Conservation (phyloP, 1,140 invertebrate species). For the Vollenhovia emeryi region DNA sequence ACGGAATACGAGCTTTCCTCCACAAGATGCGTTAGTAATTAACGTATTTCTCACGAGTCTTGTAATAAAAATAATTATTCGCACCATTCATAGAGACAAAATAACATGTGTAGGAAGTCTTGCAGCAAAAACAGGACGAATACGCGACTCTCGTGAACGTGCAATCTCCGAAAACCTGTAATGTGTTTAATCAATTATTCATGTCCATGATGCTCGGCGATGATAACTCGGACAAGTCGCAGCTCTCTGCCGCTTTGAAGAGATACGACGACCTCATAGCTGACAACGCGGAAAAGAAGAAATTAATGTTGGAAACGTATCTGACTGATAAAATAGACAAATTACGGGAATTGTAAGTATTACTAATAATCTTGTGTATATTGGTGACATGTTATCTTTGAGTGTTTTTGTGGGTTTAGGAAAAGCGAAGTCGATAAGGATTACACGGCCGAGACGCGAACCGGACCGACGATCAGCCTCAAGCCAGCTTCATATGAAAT, state of each 20-base stretch:
- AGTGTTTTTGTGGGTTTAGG: constrained; percentile 40
- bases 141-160: constrained; percentile 66
- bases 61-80: constrained; percentile 5
- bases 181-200: constrained; percentile 79
- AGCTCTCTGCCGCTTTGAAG: constrained; percentile 70
- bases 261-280: constrained; percentile 67
- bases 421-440: constrained; percentile 43
- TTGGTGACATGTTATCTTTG: neutral
- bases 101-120: constrained; percentile 73
- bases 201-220: constrained; percentile 72
- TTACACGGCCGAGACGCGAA: constrained; percentile 47
- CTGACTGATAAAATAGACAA: constrained; percentile 57
- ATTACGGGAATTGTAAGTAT: constrained; percentile 67
- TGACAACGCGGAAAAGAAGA: constrained; percentile 64
- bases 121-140: constrained; percentile 77
- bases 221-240: constrained; percentile 54
- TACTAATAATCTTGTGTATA: neutral
- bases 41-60: neutral
- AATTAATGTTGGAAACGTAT: constrained; percentile 61
- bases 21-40: constrained; percentile 78
- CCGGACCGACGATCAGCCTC: constrained; percentile 31
- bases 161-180: constrained; percentile 67
- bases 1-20: constrained; percentile 78
- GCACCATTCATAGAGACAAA: constrained; percentile 44
- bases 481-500: constrained; percentile 57